phyloP scores from a whole-genome alignment of 2,113 vertebrate genomes.

The Podocnemis expansa region DNA sequence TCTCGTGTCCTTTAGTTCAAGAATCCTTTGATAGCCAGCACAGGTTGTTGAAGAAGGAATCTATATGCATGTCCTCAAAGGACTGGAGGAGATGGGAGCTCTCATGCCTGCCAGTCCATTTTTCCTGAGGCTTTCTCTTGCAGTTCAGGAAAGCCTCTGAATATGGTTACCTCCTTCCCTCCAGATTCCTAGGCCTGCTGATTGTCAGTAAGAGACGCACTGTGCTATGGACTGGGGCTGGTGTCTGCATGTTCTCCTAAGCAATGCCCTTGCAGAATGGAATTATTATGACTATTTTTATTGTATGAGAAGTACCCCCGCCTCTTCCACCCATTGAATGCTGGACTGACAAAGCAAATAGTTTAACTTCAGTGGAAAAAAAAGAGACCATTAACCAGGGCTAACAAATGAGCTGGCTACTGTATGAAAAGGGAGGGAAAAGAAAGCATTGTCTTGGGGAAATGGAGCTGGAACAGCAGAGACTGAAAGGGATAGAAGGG shows the following conservation, averaged over 20 bases:
- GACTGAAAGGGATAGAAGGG: background rate
- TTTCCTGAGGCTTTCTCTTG: background rate
- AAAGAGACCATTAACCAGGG: background rate
- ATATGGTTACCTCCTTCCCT: accelerated
- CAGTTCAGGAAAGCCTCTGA: accelerated
- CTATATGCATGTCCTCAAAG: background rate
- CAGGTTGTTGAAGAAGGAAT: background rate
- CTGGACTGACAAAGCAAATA: background rate
- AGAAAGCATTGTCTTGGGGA: background rate
- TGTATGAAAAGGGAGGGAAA: background rate
- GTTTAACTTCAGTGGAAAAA: background rate
- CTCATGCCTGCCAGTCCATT: accelerated
- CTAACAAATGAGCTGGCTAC: background rate
- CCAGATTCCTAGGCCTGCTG: accelerated
- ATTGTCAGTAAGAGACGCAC: background rate
- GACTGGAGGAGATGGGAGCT: accelerated
- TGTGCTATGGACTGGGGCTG: background rate
- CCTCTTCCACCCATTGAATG: background rate
- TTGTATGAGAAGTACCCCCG: background rate
- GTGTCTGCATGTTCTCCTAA: background rate
- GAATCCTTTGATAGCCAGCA: accelerated
- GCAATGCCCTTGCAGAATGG: background rate
- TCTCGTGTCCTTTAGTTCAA: accelerated
- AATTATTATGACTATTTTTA: background rate
- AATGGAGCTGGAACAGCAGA: background rate